Conservation (phyloP, 2,113 vertebrate genomes). For the Dascyllus trimaculatus region DNA sequence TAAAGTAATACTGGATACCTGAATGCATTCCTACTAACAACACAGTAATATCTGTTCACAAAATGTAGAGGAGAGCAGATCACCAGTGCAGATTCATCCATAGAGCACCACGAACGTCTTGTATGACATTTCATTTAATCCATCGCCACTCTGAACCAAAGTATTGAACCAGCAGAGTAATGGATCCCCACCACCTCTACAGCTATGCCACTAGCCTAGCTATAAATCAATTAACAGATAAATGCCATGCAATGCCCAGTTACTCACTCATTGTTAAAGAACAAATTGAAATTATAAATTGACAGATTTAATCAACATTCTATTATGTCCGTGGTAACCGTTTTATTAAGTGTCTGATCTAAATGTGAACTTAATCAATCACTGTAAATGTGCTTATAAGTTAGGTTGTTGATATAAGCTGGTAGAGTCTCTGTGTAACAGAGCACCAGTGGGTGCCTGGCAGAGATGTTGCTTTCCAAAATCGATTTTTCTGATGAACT, state of each 20-base stretch:
- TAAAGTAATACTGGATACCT: no score
- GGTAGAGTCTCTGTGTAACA: not conserved
- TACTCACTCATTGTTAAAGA: not conserved
- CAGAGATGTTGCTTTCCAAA: not conserved
- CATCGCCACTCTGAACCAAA: not conserved
- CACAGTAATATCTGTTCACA: no score
- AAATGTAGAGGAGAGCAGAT: no score
- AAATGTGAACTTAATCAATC: constrained; percentile 24
- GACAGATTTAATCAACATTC: constrained; percentile 5
- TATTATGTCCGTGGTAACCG: not conserved
- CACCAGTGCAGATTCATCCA: not conserved
- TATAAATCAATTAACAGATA: constrained; percentile 20
- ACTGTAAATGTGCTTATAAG: not conserved
- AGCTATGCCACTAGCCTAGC: not conserved
- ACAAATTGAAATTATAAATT: constrained; percentile 9
- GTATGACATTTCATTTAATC: not conserved
- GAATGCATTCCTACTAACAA: no score
- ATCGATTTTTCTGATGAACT: not conserved
- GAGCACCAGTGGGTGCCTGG: not conserved
- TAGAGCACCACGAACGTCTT: not conserved
- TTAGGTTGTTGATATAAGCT: not conserved
- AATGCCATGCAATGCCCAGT: constrained; percentile 7
- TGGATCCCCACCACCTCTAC: not conserved
- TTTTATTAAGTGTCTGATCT: constrained; percentile 10
- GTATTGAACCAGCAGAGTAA: not conserved